Conservation (phyloP, 1,140 invertebrate species). For the Drosophila albomicans region DNA sequence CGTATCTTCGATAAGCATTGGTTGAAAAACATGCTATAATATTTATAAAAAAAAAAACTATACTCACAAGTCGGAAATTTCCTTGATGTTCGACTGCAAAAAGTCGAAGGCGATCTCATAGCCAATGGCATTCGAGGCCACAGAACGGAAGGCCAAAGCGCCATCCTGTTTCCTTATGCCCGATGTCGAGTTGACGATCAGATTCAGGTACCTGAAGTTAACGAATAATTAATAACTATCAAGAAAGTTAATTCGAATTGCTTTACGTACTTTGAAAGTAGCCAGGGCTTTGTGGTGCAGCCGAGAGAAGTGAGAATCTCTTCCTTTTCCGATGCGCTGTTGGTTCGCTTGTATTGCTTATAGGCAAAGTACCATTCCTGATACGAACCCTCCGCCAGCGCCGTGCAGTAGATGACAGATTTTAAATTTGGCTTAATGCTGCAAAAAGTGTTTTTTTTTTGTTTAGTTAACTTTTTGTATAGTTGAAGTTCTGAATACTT, state of each 20-base stretch:
- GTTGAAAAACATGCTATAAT: too few species aligned
- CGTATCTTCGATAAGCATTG: too few species aligned
- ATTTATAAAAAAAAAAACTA: background rate
- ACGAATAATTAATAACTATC: background rate
- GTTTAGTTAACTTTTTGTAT: background rate
- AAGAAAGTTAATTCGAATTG: too few species aligned
- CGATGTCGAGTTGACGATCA: conserved; percentile 84
- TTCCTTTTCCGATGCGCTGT: conserved; percentile 87
- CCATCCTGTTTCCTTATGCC: conserved; percentile 86
- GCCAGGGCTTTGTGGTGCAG: conserved; percentile 85
- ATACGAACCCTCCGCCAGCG: conserved; percentile 85
- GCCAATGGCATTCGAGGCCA: conserved; percentile 84
- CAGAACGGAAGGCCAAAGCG: conserved; percentile 85
- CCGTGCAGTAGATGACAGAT: conserved; percentile 86
- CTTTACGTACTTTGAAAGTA: conserved; percentile 85
- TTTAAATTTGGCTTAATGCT: conserved; percentile 86
- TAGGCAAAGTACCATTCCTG: conserved; percentile 87
- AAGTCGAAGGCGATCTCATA: conserved; percentile 86
- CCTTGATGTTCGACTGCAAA: conserved; percentile 84
- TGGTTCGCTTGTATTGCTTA: conserved; percentile 85
- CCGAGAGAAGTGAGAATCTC: conserved; percentile 87
- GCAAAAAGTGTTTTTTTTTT: background rate
- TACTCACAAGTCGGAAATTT: conserved; percentile 85
- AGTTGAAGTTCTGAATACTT: conserved; percentile 27
- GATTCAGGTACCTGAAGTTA: conserved; percentile 84